These are phyloP conservation scores for Ganaspis sp. DNA, from an alignment of 1,140 invertebrate genomes.

Conservation along the genomic window DNA sequence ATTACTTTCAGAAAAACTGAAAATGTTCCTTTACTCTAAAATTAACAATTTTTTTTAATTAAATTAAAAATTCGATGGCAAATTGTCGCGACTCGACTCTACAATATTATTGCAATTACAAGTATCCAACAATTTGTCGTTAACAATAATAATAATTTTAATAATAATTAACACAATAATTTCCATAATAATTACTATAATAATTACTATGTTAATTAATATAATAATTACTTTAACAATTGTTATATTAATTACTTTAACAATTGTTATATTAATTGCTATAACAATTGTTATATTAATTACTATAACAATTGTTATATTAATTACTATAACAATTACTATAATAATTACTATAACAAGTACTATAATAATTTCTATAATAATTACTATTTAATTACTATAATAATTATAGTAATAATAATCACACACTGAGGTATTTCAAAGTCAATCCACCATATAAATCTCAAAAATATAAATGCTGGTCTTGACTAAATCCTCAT, in stretches of 20 bases:
- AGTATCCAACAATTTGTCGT: slow-evolving; percentile 38
- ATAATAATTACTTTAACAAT: background rate
- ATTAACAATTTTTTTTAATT: slow-evolving; percentile 39
- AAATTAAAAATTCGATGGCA: background rate
- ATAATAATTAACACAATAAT: slow-evolving; percentile 23
- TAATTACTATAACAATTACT: background rate
- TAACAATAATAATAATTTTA: slow-evolving; percentile 39
- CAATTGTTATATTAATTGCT: no score
- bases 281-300: no score
- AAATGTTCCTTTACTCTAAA: slow-evolving; percentile 41
- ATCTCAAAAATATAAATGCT: slow-evolving; percentile 33
- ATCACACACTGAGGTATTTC: slow-evolving; percentile 25
- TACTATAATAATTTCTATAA: background rate
- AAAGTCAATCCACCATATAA: slow-evolving; percentile 37
- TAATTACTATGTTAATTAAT: no score
- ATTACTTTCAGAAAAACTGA: slow-evolving; percentile 42
- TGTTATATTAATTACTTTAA: no score
- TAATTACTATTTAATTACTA: background rate
- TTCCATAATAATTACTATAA: no score
- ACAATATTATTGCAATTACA: slow-evolving; percentile 24
- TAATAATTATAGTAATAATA: slow-evolving; percentile 36
- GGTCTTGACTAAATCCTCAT: slow-evolving; percentile 22
- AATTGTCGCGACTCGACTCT: background rate
- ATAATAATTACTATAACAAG: background rate
- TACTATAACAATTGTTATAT: slow-evolving; percentile 14